These are phyloP conservation scores for Halictus quadricinctus DNA, from an alignment of 2,888 invertebrate species.

Conservation along the genomic window DNA sequence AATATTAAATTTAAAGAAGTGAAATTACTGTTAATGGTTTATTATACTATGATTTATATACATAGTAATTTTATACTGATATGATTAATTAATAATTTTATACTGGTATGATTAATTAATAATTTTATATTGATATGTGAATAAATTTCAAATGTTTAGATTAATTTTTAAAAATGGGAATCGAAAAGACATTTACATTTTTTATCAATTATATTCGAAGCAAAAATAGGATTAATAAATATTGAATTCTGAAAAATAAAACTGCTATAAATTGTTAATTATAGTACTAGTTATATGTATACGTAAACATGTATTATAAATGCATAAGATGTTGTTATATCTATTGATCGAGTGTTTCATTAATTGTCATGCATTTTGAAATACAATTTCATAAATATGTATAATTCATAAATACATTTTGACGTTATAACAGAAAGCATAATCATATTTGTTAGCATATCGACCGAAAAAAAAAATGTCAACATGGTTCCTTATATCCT, in stretches of 20 bases:
- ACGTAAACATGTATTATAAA: background rate
- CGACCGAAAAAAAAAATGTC: no score
- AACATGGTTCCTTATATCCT: background rate
- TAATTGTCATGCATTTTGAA: background rate
- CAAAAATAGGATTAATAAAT: background rate
- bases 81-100: background rate
- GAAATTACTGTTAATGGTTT: background rate
- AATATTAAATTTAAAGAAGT: background rate
- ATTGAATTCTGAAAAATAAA: background rate
- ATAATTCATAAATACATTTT: background rate
- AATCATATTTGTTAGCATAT: background rate
- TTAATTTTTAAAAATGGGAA: background rate
- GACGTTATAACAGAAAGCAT: background rate
- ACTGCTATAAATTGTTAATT: no score
- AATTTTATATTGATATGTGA: background rate
- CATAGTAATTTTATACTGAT: background rate
- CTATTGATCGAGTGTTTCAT: background rate
- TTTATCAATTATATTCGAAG: background rate
- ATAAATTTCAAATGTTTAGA: background rate
- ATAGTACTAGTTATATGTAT: no score
- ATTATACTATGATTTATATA: background rate
- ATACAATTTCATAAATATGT: background rate
- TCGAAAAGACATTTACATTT: background rate
- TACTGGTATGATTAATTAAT: background rate
- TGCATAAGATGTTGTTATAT: background rate